Evolutionary conservation across 2,888 invertebrate species (phyloP).

Genomic region (Scaptomyza caliginosa): DNA sequence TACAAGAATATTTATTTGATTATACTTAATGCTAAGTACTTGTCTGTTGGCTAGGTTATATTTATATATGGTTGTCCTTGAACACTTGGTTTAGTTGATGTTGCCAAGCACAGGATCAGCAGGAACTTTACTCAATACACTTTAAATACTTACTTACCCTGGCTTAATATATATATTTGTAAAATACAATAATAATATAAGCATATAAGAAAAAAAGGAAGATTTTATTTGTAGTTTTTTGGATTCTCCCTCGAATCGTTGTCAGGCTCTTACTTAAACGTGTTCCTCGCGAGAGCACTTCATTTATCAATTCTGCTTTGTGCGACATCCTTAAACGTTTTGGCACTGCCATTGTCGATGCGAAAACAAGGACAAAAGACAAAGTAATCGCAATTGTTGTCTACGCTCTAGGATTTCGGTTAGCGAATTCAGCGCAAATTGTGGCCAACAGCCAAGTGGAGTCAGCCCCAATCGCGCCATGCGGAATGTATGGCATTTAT

Average conservation of each 20-base stretch:
- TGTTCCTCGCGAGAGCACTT: conserved; percentile 44
- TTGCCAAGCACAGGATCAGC: no score
- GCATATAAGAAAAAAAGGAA: no score
- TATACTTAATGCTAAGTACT: background rate
- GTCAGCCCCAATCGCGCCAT: conserved; percentile 3
- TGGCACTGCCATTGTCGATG: conserved; percentile 8
- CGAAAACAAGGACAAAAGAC: conserved; percentile 2
- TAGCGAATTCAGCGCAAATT: conserved; percentile 15
- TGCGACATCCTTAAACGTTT: conserved; percentile 34
- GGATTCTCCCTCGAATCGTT: background rate
- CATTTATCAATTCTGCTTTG: conserved; percentile 44
- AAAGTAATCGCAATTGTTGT: conserved; percentile 35
- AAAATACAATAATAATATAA: no score
- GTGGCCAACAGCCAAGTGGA: conserved; percentile 33
- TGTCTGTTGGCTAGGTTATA: no score
- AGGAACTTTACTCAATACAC: no score
- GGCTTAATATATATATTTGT: no score
- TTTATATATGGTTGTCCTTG: no score
- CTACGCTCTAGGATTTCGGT: conserved; percentile 18
- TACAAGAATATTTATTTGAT: background rate
- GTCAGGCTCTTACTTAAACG: conserved; percentile 2
- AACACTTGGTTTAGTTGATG: no score
- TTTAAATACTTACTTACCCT: no score
- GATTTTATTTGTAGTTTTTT: no score
- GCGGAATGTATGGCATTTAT: conserved; percentile 11